A percentile compares a stretch with the other conserved stretches of the same genome.
Evolutionary conservation across 2,888 invertebrate species (phyloP).

Genomic region (Lumbricus terrestris): DNA sequence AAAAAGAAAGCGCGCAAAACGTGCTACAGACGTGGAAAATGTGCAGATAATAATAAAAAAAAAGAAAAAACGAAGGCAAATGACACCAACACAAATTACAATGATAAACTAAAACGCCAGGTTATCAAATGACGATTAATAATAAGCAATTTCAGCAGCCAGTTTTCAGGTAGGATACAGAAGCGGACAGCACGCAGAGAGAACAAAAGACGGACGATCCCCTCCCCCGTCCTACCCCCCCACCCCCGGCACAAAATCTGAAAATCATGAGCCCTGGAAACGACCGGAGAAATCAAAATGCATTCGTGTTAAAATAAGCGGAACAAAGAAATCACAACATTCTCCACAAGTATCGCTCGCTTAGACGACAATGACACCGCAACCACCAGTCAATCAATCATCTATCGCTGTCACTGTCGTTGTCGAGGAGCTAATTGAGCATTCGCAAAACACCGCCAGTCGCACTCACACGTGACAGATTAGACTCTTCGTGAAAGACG

Average conservation of each 20-base stretch:
- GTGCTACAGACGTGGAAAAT: neutral
- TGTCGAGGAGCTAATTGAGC: conserved; percentile 3
- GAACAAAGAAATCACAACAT: neutral
- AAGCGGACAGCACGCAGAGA: neutral
- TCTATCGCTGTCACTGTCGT: neutral
- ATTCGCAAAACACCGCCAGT: neutral
- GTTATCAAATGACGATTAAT: neutral
- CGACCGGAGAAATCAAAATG: neutral
- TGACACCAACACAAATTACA: neutral
- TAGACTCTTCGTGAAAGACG: neutral
- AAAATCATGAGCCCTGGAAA: neutral
- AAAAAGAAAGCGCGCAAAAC: neutral
- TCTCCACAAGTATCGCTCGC: neutral
- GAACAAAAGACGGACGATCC: neutral
- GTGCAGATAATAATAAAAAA: neutral
- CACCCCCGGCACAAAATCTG: neutral
- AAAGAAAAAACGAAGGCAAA: neutral
- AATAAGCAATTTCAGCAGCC: neutral
- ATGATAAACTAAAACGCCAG: neutral
- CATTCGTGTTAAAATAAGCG: neutral
- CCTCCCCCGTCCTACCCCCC: too few species aligned
- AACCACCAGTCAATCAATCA: too few species aligned
- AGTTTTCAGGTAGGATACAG: neutral
- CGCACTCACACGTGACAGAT: too few species aligned
- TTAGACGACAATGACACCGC: neutral